A percentile compares a stretch with the other conserved stretches of the same genome.
Evolutionary conservation across 2,888 invertebrate genomes (phyloP).

Genomic region (Lasioglossum vierecki): DNA sequence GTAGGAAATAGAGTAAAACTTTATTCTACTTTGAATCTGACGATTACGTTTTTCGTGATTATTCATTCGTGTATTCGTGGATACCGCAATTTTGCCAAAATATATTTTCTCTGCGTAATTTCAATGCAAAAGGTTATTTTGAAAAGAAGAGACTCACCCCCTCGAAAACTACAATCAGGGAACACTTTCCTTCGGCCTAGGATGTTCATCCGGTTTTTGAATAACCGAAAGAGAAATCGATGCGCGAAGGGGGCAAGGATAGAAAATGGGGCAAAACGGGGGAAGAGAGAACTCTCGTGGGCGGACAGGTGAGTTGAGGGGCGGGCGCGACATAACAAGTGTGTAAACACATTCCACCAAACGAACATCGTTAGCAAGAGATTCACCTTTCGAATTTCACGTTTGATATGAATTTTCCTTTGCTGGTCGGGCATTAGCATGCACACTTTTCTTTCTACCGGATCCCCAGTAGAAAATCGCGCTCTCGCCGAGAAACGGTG

Average conservation of each 20-base stretch:
- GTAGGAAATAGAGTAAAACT: no score
- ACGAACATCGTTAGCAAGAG: constrained; percentile 62
- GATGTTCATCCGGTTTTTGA: neutral
- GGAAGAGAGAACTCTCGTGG: neutral
- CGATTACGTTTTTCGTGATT: no score
- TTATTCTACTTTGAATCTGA: neutral
- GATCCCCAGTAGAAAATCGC: constrained; percentile 50
- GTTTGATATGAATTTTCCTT: constrained; percentile 67
- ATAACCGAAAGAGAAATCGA: neutral
- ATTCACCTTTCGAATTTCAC: constrained; percentile 55
- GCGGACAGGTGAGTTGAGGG: constrained; percentile 5
- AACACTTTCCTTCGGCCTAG: neutral
- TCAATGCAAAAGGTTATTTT: neutral
- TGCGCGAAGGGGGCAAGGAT: neutral
- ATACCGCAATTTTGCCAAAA: no score
- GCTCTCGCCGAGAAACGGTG: constrained; percentile 40
- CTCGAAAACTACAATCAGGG: neutral
- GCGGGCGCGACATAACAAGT: constrained; percentile 46
- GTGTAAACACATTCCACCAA: constrained; percentile 64
- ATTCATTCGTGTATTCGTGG: no score
- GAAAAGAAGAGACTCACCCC: neutral
- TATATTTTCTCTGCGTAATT: neutral
- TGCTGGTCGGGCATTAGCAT: constrained; percentile 41
- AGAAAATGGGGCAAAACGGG: neutral
- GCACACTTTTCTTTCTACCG: constrained; percentile 57